phyloP scores from a whole-genome alignment of 2,888 invertebrate species.

The Amblyjoppa fuscipennis region DNA sequence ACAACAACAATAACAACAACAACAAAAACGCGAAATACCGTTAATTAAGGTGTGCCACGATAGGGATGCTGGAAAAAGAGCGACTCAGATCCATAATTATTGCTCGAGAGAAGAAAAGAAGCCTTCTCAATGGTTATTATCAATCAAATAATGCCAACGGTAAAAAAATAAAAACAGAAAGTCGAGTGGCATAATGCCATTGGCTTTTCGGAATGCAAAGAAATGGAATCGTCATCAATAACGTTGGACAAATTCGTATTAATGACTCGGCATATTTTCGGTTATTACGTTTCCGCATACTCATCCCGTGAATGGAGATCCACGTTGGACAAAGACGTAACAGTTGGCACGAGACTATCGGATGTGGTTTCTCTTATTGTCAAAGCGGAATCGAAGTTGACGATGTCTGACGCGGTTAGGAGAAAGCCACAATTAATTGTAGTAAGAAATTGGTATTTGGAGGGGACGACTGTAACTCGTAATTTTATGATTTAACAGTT shows the following conservation, averaged over 20 bases:
- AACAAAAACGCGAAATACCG: no score
- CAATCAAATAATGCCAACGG: no score
- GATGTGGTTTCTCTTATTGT: constrained; percentile 77
- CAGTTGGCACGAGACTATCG: constrained; percentile 75
- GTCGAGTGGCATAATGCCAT: constrained; percentile 1
- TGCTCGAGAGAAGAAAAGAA: constrained; percentile 19
- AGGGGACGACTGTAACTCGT: no score
- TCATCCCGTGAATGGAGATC: constrained; percentile 71
- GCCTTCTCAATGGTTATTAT: neutral
- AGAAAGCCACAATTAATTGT: constrained; percentile 43
- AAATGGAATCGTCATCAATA: constrained; percentile 80
- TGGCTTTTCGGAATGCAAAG: constrained; percentile 50
- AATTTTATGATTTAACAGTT: no score
- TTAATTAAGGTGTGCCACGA: no score
- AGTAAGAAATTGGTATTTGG: neutral
- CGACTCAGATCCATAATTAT: neutral
- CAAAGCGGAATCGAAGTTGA: constrained; percentile 66
- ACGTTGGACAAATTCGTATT: constrained; percentile 82
- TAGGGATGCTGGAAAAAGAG: no score
- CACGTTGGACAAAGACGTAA: constrained; percentile 71
- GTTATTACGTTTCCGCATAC: constrained; percentile 71
- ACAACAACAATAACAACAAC: no score
- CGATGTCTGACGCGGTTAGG: constrained; percentile 67
- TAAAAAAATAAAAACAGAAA: constrained; percentile 6
- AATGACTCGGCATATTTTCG: constrained; percentile 80